Conservation (phyloP, 1,140 invertebrate species). For the Trachymyrmex septentrionalis region DNA sequence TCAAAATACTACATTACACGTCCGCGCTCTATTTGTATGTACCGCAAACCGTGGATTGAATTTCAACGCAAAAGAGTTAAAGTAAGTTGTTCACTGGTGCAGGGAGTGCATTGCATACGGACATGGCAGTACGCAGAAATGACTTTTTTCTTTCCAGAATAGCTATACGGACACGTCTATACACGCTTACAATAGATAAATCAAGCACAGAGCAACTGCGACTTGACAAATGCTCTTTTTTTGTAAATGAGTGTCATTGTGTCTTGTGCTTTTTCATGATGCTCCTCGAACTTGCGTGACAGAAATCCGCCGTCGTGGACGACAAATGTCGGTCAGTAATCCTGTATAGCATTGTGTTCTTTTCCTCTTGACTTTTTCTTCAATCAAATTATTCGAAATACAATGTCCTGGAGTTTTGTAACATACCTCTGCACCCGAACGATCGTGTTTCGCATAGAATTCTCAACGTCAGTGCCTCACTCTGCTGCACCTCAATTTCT, state of each 20-base stretch:
- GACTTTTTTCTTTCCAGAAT: constrained; percentile 9
- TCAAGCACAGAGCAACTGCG: constrained; percentile 23
- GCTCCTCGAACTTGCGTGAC: constrained; percentile 27
- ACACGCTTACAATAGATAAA: constrained; percentile 44
- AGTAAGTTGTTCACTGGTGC: constrained; percentile 29
- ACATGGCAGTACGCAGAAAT: constrained; percentile 25
- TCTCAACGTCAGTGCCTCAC: constrained; percentile 10
- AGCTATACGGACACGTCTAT: background rate
- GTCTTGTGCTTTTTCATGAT: constrained; percentile 8
- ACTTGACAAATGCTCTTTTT: constrained; percentile 51
- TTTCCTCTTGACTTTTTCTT: constrained; percentile 35
- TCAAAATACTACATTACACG: background rate
- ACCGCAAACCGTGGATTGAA: constrained; percentile 11
- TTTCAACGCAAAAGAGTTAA: constrained; percentile 19
- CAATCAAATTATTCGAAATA: constrained; percentile 50
- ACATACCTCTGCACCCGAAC: constrained; percentile 4
- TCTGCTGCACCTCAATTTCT: constrained; percentile 26
- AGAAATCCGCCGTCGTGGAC: constrained; percentile 1
- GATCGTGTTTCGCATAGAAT: constrained; percentile 8
- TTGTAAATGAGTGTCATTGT: constrained; percentile 15
- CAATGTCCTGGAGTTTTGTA: constrained; percentile 38
- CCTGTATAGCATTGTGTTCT: constrained; percentile 32
- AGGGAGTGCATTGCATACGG: background rate
- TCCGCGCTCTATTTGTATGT: background rate
- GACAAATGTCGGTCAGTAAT: constrained; percentile 43